phyloP scores from a whole-genome alignment of 2,113 vertebrate genomes.

The Trogon melanurus region DNA sequence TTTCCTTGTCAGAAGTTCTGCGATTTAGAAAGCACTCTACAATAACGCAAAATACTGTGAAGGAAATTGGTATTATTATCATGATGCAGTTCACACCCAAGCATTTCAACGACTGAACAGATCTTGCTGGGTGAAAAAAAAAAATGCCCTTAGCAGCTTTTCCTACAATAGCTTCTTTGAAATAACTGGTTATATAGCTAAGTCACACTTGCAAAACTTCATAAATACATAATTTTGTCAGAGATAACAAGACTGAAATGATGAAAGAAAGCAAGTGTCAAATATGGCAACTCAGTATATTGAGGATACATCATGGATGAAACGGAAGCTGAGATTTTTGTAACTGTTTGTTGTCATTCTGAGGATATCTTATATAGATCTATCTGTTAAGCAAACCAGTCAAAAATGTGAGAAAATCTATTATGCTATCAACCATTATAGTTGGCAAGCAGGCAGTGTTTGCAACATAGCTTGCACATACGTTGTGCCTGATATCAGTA shows the following conservation, averaged over 20 bases:
- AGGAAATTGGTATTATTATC: neutral
- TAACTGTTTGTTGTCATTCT: neutral
- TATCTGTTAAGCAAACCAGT: neutral
- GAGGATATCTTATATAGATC: neutral
- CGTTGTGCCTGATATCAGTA: neutral
- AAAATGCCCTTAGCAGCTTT: neutral
- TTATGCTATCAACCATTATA: neutral
- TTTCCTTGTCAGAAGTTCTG: neutral
- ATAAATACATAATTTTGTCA: neutral
- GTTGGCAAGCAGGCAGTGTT: neutral
- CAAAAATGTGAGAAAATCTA: neutral
- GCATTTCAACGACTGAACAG: neutral
- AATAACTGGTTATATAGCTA: neutral
- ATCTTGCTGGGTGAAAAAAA: neutral
- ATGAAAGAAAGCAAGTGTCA: neutral
- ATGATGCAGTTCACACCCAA: neutral
- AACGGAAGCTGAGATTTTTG: neutral
- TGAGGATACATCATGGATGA: neutral
- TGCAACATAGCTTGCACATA: neutral
- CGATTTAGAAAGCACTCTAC: neutral
- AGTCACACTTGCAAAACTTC: neutral
- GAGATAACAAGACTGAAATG: neutral
- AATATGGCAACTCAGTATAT: neutral
- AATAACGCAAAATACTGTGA: neutral
- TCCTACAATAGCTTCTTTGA: neutral